Base-by-base conservation (phyloP, 2,797 vertebrate species). In the Galagoides demidoff region DNA sequence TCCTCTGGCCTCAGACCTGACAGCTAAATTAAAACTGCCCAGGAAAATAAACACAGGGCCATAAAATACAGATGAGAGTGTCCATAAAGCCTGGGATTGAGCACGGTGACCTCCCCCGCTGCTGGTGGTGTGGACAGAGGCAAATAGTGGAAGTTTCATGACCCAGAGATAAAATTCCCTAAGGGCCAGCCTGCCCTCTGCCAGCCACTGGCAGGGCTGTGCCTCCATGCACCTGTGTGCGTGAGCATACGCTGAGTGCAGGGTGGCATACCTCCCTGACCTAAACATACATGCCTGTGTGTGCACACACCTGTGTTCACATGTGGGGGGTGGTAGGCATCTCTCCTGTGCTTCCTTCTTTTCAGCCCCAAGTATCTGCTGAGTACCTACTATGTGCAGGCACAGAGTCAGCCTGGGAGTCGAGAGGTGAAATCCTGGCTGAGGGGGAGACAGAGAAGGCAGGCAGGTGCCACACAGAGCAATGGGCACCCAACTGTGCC, bases 401-500 rank as follows among this genome's bases (percentile, higher is more conserved):
- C 49, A 13, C 45, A 31, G 5, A 23, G 78, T 6, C 25, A 37
- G 17, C 5, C 31, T 37, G 52, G n/a, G 63, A 9, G 4, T 17
- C 52, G 1, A 5, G 17, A 29, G 31, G 34, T 22, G 20, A 64
- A 20, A 7, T 23, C 34, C 12, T 55, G 23, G 52, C 19, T 11
- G 19, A 31, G 12, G 34, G 13, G 2, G 49, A 10, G 29, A 6
- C 64, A 68, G 23, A 9, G 16, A 3, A 12, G 23, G 52, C 29
- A 5, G 23, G 45, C 8, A 23, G 57, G 9, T 5, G 34, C 5
- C 9, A 3, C 1, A 12, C 31, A 25, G n/a, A 8, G 19, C 0
- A 2, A 23, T 12, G 25, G n/a, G 34, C 0, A 0, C 49, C 34
- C 82, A 9, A 16, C 3, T 7, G 22, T 2, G 0, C 70, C 29